phyloP scores from a whole-genome alignment of 2,797 vertebrate species.

The Catostomus latipinnis region DNA sequence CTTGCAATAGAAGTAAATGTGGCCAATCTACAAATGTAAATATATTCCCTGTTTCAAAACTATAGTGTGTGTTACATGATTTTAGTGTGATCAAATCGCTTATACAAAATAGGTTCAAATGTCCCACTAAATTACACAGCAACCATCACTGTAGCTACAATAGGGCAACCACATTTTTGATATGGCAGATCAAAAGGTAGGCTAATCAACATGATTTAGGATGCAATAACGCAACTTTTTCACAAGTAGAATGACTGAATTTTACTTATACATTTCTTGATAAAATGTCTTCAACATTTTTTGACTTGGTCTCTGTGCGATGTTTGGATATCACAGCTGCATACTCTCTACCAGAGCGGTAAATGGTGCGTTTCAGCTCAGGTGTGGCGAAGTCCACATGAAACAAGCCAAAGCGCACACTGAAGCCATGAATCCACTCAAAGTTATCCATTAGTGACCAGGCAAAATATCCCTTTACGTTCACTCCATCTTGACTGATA shows the following conservation, averaged over 20 bases:
- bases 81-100: too few relatives aligned
- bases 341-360: conserved; percentile 81
- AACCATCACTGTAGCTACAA: too few relatives aligned
- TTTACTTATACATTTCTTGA: background rate
- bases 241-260: background rate
- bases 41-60: too few relatives aligned
- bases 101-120: too few relatives aligned
- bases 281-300: background rate
- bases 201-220: background rate
- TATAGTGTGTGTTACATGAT: too few relatives aligned
- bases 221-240: background rate
- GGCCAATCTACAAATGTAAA: too few relatives aligned
- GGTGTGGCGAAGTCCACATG: conserved; percentile 80
- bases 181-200: too few relatives aligned
- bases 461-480: conserved; percentile 76
- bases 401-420: conserved; percentile 82
- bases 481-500: conserved; percentile 73
- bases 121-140: background rate
- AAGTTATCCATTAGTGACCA: conserved; percentile 87
- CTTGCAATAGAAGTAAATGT: too few relatives aligned
- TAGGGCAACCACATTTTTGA: too few relatives aligned
- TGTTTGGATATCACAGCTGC: conserved; percentile 77
- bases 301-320: conserved; percentile 13
- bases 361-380: conserved; percentile 70
- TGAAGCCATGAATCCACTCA: conserved; percentile 81